Conservation (phyloP, 2,113 vertebrate genomes). For the Rallus limicola region DNA sequence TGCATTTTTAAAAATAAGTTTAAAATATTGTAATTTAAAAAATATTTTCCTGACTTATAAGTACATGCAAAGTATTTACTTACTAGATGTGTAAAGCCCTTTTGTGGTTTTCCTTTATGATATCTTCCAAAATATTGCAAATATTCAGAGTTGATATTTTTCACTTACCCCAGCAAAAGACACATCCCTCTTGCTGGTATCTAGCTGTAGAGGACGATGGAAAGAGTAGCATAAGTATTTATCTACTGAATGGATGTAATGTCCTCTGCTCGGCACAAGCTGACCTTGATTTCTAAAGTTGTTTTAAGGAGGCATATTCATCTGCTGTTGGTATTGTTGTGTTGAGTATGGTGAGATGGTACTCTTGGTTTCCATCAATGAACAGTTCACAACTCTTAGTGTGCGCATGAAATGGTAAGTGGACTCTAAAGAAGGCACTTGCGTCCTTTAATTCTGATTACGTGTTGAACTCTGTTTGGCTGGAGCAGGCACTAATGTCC, state of each 20-base stretch:
- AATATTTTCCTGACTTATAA: not conserved
- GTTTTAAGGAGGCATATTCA: not conserved
- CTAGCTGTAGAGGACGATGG: not conserved
- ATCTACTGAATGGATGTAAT: not conserved
- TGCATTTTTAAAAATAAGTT: not conserved
- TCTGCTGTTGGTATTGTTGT: not conserved
- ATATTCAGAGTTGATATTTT: not conserved
- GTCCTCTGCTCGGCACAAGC: not conserved
- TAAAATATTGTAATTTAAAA: not conserved
- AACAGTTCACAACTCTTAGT: not conserved
- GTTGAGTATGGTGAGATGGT: not conserved
- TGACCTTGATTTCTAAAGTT: not conserved
- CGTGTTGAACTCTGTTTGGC: not conserved
- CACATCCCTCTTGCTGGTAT: not conserved
- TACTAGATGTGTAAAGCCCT: not conserved
- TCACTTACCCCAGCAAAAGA: not conserved
- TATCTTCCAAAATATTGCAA: not conserved
- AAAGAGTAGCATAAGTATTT: not conserved
- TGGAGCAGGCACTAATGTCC: not conserved
- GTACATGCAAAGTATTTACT: not conserved
- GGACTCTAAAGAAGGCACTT: not conserved
- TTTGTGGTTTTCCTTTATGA: not conserved
- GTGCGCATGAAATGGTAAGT: not conserved
- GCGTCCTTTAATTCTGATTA: not conserved
- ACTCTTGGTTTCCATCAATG: not conserved